Evolutionary conservation across 2,113 vertebrate genomes (phyloP).

Genomic region (Pagrus major): DNA sequence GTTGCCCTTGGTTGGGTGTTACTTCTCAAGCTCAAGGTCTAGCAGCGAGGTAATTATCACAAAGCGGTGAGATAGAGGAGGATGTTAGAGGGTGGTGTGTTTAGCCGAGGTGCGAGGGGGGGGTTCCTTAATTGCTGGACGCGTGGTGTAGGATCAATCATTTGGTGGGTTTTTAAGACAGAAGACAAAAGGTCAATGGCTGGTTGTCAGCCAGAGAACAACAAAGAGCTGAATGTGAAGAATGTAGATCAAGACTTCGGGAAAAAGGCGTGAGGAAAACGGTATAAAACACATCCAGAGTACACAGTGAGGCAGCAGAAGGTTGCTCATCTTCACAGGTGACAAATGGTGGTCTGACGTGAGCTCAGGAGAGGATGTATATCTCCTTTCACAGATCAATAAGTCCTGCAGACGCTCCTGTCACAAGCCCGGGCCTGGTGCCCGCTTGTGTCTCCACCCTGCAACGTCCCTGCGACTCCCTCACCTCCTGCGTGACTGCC

Average conservation of each 20-base stretch:
- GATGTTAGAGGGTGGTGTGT: constrained; percentile 47
- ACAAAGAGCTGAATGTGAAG: constrained; percentile 6
- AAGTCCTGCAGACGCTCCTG: constrained; percentile 42
- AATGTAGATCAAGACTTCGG: constrained; percentile 18
- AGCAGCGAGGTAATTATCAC: constrained; percentile 73
- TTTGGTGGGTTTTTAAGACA: constrained; percentile 43
- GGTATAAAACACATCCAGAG: background rate
- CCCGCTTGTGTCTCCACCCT: constrained; percentile 26
- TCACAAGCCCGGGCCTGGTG: constrained; percentile 34
- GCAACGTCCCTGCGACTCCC: constrained; percentile 14
- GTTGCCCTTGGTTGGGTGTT: constrained; percentile 69
- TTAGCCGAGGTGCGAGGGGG: constrained; percentile 12
- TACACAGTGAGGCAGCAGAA: background rate
- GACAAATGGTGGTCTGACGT: constrained; percentile 28
- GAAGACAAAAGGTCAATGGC: constrained; percentile 53
- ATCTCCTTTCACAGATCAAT: constrained; percentile 70
- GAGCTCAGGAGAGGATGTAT: constrained; percentile 33
- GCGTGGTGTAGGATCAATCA: constrained; percentile 31
- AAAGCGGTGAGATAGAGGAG: constrained; percentile 49
- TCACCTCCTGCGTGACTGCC: constrained; percentile 31
- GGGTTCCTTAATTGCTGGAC: constrained; percentile 47
- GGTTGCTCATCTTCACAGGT: constrained; percentile 27
- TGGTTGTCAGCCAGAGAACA: constrained; percentile 6
- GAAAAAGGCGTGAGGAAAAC: background rate
- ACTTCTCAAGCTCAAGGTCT: constrained; percentile 76